Evolutionary conservation across 2,888 invertebrate genomes (phyloP).

Genomic region (Leptura quadrifasciata): DNA sequence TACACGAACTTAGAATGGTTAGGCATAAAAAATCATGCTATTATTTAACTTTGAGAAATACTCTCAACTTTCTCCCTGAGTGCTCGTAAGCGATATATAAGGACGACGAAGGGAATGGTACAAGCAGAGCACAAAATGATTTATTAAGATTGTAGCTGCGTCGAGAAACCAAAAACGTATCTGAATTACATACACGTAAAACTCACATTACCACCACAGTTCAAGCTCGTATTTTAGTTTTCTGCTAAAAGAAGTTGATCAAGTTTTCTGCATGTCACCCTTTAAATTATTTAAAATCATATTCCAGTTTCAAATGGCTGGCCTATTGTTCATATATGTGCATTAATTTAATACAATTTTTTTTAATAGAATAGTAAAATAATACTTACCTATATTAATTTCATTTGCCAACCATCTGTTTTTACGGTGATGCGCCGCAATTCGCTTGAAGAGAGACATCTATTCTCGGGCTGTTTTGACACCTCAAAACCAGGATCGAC

Average conservation of each 20-base stretch:
- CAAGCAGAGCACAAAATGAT: not conserved
- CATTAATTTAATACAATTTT: too few species aligned
- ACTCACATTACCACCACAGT: not conserved
- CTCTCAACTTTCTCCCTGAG: not conserved
- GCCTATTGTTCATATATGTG: too few species aligned
- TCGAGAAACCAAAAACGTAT: not conserved
- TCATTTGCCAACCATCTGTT: too few species aligned
- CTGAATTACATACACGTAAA: slow-evolving; percentile 13
- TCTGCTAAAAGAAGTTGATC: not conserved
- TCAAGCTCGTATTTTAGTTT: not conserved
- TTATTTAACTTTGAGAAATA: not conserved
- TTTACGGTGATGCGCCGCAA: too few species aligned
- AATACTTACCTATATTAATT: too few species aligned
- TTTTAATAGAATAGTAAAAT: too few species aligned
- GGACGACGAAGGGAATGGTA: not conserved
- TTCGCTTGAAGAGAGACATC: too few species aligned
- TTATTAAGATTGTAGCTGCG: not conserved
- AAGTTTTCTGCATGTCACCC: not conserved
- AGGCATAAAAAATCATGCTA: not conserved
- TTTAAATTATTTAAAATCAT: not conserved
- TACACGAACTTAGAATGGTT: too few species aligned
- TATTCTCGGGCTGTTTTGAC: too few species aligned
- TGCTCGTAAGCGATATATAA: not conserved
- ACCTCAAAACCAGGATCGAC: too few species aligned
- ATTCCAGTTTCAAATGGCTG: not conserved